A percentile compares a stretch with the other conserved stretches of the same genome.
phyloP scores from a whole-genome alignment of 2,888 invertebrate genomes.

The Blera fallax region DNA sequence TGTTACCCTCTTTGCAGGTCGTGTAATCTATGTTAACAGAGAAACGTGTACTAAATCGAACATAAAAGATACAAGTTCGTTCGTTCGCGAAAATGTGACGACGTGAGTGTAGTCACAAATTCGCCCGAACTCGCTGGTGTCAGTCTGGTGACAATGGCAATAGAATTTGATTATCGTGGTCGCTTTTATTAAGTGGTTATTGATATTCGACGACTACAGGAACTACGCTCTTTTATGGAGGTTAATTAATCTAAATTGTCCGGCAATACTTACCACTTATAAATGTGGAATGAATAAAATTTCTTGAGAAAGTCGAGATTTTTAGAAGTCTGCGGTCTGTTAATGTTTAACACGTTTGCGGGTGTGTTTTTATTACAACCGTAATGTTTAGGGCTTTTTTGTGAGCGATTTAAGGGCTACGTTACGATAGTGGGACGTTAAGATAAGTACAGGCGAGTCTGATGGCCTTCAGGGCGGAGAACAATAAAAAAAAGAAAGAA shows the following conservation, averaged over 20 bases:
- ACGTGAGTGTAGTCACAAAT: conserved; percentile 48
- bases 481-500: background rate
- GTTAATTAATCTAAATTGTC: conserved; percentile 34
- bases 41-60: conserved; percentile 26
- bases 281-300: background rate
- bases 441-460: background rate
- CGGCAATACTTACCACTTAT: background rate
- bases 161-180: conserved; percentile 30
- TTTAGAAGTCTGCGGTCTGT: background rate
- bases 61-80: conserved; percentile 17
- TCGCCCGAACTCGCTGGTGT: background rate
- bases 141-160: background rate
- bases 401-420: background rate
- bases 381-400: background rate
- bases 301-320: background rate
- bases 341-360: background rate
- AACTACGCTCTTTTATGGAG: conserved; percentile 17
- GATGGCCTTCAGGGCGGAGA: background rate
- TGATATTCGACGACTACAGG: conserved; percentile 17
- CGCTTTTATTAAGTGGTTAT: conserved; percentile 41
- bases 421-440: background rate
- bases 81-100: conserved; percentile 26
- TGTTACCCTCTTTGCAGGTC: background rate
- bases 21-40: background rate
- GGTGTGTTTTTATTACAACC: background rate